phyloP scores from a whole-genome alignment of 2,797 vertebrate genomes.

The Paramormyrops hopkinsi region DNA sequence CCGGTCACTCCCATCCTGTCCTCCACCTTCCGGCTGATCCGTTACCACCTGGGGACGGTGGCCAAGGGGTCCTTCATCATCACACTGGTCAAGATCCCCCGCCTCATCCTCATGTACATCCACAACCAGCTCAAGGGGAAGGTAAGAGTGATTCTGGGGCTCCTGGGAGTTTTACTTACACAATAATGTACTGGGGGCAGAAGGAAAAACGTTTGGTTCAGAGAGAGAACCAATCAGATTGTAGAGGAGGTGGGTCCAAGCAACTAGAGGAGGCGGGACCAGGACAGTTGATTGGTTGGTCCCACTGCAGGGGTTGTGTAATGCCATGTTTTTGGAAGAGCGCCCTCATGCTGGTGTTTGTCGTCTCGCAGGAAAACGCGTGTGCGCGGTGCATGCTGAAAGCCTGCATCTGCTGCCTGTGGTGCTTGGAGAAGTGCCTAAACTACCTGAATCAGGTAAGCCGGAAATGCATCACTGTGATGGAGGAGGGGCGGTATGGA shows the following conservation, averaged over 20 bases:
- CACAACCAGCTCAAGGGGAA: conserved; percentile 95
- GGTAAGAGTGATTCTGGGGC: conserved; percentile 55
- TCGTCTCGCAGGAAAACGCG: conserved; percentile 76
- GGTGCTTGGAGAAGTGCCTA: conserved; percentile 99
- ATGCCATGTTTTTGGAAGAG: neutral
- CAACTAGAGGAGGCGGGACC: neutral
- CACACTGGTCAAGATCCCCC: conserved; percentile 89
- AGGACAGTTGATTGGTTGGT: neutral
- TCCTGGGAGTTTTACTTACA: neutral
- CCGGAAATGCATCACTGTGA: neutral
- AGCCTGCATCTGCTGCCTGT: conserved; percentile 94
- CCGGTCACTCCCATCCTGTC: conserved; percentile 91
- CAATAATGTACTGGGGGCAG: neutral
- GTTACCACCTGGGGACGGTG: conserved; percentile 91
- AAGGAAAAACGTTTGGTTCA: neutral
- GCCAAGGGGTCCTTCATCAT: conserved; percentile 98
- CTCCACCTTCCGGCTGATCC: conserved; percentile 80
- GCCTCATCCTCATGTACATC: conserved; percentile 92
- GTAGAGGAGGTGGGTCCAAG: neutral
- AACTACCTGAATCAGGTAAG: conserved; percentile 97
- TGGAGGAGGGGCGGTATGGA: neutral
- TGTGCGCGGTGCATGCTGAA: conserved; percentile 88
- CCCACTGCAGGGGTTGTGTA: neutral
- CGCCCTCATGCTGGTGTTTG: conserved; percentile 3
- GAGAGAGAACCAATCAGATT: neutral